Base-by-base conservation (phyloP, 2,113 vertebrate genomes). In the Maccullochella peelii region DNA sequence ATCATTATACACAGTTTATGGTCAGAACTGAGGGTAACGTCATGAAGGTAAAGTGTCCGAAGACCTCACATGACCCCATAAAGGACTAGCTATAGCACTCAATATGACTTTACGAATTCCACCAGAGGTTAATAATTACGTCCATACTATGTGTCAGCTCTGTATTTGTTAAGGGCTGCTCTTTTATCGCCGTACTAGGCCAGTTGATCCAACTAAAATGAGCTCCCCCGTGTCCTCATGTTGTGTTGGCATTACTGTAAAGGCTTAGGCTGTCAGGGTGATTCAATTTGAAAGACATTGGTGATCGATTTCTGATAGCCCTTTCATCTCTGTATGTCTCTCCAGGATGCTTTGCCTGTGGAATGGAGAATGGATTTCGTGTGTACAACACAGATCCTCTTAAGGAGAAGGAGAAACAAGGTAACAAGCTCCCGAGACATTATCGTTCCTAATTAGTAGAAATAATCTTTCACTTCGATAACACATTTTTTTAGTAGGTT, bases 351-450 rank as follows among this genome's bases (percentile, higher is more conserved):
- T 99, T 99, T 94, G 98, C 98, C 5, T 99, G 98, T 95, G 98
- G 98, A 42, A 99, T 99, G 98, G 98, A 99, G 91, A 99, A 98
- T 90, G 98, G 98, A 90, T 99, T 99, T 86, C 95, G 98, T 89
- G 98, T 99, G 62, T 99, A 99, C 93, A 99, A 99, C 94, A 98
- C 98, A 23, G 98, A 99, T 88, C 98, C 98, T 9, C 97, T 99
- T 49, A 99, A 99, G 94, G 98, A 99, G 89, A 99, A 99, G 86
- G 98, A 99, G 91, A 99, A 99, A 80, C 98, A 99, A 98, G 98
- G 98, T 99, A 95, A 85, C 15, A 6, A 15, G n/a, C 50, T 21
- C 0, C n/a, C 10, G 10, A 14, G 16, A n/a, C 12, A 25, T 6
- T 7, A 6, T 15, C 0, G 2, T 59, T 61, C 12, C 1, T 11